Base-by-base conservation (phyloP, 2,888 invertebrate species). In the Drosophila hamatofila region DNA sequence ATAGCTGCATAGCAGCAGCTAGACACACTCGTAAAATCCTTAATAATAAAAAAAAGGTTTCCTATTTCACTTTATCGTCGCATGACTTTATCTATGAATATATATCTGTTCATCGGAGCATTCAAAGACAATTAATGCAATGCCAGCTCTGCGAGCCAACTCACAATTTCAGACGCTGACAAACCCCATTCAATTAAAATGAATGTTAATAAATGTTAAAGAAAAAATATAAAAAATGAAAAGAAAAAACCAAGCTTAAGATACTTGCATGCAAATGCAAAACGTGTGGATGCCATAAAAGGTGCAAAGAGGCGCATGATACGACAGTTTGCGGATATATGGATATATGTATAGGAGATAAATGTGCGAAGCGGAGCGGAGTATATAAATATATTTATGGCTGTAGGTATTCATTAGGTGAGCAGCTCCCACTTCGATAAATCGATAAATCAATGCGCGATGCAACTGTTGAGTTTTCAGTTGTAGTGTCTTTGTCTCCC, bases 271-370 rank as follows among this genome's bases (percentile, higher is more conserved):
- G 78, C 62, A 74, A 78, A 74, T 75, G 74, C 21, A 37, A 64
- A 68, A 61, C 75, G 76, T 78, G 79, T 78, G 68, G 78, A 78
- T 78, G 79, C 79, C 79, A 78, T 78, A 68, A 62, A 75, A 75
- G 75, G 73, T 58, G 76, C 60, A 74, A 78, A 75, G 75, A 78
- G 78, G 75, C 75, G 78, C 78, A 74, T 58, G 75, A 62, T 51
- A 49, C 56, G 65, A 66, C 73, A 72, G 58, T 59, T 78, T 61
- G 58, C 78, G 78, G 75, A 78, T 75, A n/a, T 37, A 11, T 37
- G 33, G 33, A 21, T 33, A 35, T 30, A 48, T n/a, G n/a, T 18
- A 12, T 39, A 9, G 1, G 14, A 18, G 16, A 23, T 37, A 25
- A n/a, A 3, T 23, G 37, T 35, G 14, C 23, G 41, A n/a, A 9